Evolutionary conservation across 2,888 invertebrate genomes (phyloP).

Genomic region (Drosophila anomalata): DNA sequence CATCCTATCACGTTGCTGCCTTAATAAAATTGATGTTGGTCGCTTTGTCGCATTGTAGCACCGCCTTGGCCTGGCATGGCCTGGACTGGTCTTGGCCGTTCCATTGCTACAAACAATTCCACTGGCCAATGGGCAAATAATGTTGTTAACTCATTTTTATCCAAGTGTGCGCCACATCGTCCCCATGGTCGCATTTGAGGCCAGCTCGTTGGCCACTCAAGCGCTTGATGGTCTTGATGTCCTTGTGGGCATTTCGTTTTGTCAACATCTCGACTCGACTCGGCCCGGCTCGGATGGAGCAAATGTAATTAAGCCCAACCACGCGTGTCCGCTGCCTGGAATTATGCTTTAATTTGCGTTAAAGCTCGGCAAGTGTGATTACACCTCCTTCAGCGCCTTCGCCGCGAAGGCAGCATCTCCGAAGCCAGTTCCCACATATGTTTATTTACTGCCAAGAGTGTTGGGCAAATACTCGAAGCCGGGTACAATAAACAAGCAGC

Average conservation of each 20-base stretch:
- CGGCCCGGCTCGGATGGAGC: conserved; percentile 8
- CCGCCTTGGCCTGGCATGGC: conserved; percentile 27
- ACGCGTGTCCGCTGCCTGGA: conserved; percentile 28
- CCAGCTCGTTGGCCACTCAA: conserved; percentile 44
- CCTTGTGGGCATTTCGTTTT: conserved; percentile 50
- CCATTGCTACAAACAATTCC: conserved; percentile 38
- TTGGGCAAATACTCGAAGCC: conserved; percentile 60
- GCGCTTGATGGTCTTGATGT: conserved; percentile 43
- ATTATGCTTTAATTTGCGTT: conserved; percentile 65
- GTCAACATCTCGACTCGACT: conserved; percentile 54
- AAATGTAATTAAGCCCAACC: conserved; percentile 65
- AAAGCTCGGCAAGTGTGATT: conserved; percentile 68
- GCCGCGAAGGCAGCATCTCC: background rate
- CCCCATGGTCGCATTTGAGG: conserved; percentile 63
- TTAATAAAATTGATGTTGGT: conserved; percentile 60
- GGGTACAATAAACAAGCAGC: conserved; percentile 56
- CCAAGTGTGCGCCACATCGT: conserved; percentile 47
- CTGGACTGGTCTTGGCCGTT: conserved; percentile 9
- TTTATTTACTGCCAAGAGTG: conserved; percentile 57
- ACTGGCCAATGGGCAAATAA: conserved; percentile 59
- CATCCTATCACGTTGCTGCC: conserved; percentile 28
- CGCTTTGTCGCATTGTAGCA: conserved; percentile 5
- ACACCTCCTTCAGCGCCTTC: conserved; percentile 30
- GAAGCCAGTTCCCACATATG: conserved; percentile 47
- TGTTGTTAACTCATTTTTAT: conserved; percentile 71